These are phyloP conservation scores for Halocaridina rubra DNA, from an alignment of 2,888 invertebrate genomes.

Conservation along the genomic window DNA sequence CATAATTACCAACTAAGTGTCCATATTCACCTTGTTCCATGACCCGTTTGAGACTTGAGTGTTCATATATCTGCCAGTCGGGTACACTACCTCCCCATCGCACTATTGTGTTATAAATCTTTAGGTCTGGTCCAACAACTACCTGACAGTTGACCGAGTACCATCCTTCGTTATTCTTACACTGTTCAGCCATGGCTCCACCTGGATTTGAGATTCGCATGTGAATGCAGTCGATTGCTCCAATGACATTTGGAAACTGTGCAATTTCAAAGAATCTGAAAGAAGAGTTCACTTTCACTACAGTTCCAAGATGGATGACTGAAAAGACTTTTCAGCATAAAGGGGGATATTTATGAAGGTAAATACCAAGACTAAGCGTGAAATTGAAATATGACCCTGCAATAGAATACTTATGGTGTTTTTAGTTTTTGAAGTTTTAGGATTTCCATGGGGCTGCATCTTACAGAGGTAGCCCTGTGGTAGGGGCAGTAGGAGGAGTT, in stretches of 20 bases:
- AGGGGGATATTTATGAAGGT: too few relatives aligned
- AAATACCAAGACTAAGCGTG: too few relatives aligned
- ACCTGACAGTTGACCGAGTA: conserved; percentile 44
- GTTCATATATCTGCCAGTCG: conserved; percentile 32
- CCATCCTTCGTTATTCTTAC: conserved; percentile 34
- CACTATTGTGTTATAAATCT: conserved; percentile 23
- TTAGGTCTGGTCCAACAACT: conserved; percentile 40
- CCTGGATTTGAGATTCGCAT: conserved; percentile 46
- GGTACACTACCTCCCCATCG: conserved; percentile 49
- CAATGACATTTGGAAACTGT: conserved; percentile 42
- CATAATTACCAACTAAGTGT: conserved; percentile 35
- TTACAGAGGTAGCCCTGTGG: too few relatives aligned
- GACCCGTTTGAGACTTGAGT: conserved; percentile 22
- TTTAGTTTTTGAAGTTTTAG: too few relatives aligned
- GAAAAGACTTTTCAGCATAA: too few relatives aligned
- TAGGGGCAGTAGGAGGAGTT: too few relatives aligned
- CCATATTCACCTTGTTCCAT: conserved; percentile 47
- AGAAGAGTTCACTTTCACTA: not conserved
- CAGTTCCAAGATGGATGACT: too few relatives aligned
- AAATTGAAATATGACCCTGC: too few relatives aligned
- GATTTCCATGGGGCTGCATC: too few relatives aligned
- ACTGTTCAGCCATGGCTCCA: conserved; percentile 43
- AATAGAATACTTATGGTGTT: too few relatives aligned
- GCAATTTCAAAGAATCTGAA: conserved; percentile 36
- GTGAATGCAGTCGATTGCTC: conserved; percentile 50